phyloP scores from a whole-genome alignment of 2,113 vertebrate species.

The Lagopus leucura region DNA sequence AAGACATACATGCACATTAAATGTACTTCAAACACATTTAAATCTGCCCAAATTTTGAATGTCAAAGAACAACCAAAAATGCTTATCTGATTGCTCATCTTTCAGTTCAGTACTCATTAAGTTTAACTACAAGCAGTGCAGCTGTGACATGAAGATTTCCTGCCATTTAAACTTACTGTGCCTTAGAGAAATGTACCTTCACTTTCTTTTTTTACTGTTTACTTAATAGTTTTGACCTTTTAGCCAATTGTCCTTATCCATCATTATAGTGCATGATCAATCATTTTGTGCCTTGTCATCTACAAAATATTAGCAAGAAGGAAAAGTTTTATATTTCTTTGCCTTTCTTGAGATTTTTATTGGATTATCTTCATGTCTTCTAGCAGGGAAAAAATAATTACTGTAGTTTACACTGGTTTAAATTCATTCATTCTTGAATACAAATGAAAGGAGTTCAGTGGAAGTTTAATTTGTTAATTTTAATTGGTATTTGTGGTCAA shows the following conservation, averaged over 20 bases:
- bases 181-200: slow-evolving; percentile 47
- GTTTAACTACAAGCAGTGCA: background rate
- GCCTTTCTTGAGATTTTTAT: slow-evolving; percentile 26
- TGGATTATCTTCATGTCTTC: slow-evolving; percentile 26
- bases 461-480: background rate
- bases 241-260: slow-evolving; percentile 78
- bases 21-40: background rate
- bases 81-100: background rate
- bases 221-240: slow-evolving; percentile 82
- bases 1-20: background rate
- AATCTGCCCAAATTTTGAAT: background rate
- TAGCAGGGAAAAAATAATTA: background rate
- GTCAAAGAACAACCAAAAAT: background rate
- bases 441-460: background rate
- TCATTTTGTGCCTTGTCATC: slow-evolving; percentile 71
- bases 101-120: background rate
- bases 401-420: background rate
- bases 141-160: slow-evolving; percentile 9
- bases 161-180: slow-evolving; percentile 50
- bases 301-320: slow-evolving; percentile 65
- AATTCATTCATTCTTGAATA: background rate
- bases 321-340: slow-evolving; percentile 44
- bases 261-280: slow-evolving; percentile 77
- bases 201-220: slow-evolving; percentile 67
- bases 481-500: background rate